Conservation (phyloP, 2,797 vertebrate genomes). For the Sarcophilus harrisii region DNA sequence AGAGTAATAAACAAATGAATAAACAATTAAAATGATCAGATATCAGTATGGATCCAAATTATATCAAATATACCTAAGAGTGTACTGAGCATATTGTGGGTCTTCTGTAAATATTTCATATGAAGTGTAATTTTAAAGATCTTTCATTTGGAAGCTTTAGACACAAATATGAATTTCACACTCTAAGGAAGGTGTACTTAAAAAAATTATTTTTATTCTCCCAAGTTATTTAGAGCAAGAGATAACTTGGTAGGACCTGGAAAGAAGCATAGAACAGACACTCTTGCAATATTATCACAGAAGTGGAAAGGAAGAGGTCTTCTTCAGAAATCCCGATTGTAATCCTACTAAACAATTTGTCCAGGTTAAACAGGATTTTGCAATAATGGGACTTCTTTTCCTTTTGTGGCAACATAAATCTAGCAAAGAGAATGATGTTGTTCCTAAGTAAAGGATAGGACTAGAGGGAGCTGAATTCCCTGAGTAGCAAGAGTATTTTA, state of each 20-base stretch:
- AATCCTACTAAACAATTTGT: not conserved
- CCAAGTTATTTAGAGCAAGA: not conserved
- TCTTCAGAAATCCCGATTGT: not conserved
- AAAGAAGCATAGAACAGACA: slow-evolving; percentile 11
- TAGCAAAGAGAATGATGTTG: not conserved
- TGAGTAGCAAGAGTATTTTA: not conserved
- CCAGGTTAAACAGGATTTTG: not conserved
- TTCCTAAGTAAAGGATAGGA: not conserved
- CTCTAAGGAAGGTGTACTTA: not conserved
- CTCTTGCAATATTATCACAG: not conserved
- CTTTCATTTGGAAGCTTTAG: slow-evolving; percentile 10
- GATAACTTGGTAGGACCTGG: slow-evolving; percentile 19
- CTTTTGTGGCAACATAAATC: not conserved
- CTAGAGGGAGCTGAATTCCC: not conserved
- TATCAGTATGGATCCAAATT: not conserved
- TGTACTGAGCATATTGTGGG: not conserved
- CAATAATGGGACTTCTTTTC: not conserved
- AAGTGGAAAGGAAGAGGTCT: not conserved
- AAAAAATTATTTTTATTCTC: slow-evolving; percentile 5
- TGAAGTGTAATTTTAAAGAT: not conserved
- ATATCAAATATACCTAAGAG: not conserved
- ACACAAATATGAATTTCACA: slow-evolving; percentile 28
- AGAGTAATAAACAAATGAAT: not conserved
- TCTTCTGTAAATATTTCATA: not conserved
- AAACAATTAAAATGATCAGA: not conserved